Base-by-base conservation (phyloP, 1,140 invertebrate species). In the Spodoptera frugiperda region DNA sequence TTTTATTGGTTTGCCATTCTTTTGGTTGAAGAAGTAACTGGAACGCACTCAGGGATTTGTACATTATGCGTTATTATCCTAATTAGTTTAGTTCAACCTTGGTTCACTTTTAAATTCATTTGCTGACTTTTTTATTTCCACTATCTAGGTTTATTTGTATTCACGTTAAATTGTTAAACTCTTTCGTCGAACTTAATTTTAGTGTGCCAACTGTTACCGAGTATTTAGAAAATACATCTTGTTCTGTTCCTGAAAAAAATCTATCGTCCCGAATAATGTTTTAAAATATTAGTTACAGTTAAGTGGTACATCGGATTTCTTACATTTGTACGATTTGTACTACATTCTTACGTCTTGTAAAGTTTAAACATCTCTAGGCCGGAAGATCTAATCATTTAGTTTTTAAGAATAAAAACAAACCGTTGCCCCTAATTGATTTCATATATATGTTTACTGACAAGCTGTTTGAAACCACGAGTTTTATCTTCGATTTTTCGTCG, bases 361-460 rank as follows among this genome's bases (percentile, higher is more conserved):
- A 46, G 33, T 44, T n/a, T 33, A 44, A 19, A 63, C 30, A 19
- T 44, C 33, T 44, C 33, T 12, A 12, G 25, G 9, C 33, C 33
- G 59, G 59, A 63, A 63, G 33, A 63, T 44, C 33, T 44, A 17
- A 44, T 15, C 44, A 33, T 33, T 14, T 44, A 5, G 11, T 15
- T 44, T 11, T 14, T n/a, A 44, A 39, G 1, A 44, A 44, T 44
- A 46, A 63, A 9, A 63, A 63, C 33, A 44, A 51, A 51, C 63
- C 12, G 48, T 25, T 67, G 19, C 5, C 30, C 63, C 14, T 48
- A 68, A 68, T 68, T 68, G 46, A 51, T 68, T 68, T 21, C 63
- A 51, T 9, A 51, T 17, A 68, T 12, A 44, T 68, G 63, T 25
- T 51, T 51, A 68, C 48, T 17, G 63, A 68, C 21, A 68, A 15